Percentiles rank a stretch among this genome's conserved stretches.
Conservation (phyloP, 1,140 invertebrate species). For the Cyclargus thomasi region DNA sequence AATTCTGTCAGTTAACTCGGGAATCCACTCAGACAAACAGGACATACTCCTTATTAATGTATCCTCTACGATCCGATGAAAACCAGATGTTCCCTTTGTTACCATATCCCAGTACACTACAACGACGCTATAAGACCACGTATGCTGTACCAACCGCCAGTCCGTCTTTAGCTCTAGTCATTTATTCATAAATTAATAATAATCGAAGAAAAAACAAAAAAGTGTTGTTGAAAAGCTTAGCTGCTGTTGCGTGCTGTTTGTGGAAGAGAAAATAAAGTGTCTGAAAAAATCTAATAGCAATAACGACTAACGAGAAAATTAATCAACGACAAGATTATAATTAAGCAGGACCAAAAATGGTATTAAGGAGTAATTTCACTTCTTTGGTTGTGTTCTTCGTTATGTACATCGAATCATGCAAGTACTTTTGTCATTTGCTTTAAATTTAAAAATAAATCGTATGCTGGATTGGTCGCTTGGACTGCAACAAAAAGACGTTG, state of each 20-base stretch:
- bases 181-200: not conserved
- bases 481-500: no score
- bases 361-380: not conserved
- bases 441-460: no score
- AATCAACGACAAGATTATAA: not conserved
- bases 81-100: constrained; percentile 53
- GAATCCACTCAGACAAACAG: constrained; percentile 21
- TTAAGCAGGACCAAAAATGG: constrained; percentile 23
- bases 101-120: constrained; percentile 23
- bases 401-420: constrained; percentile 24
- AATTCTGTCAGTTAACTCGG: constrained; percentile 20
- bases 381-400: constrained; percentile 20
- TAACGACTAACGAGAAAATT: not conserved
- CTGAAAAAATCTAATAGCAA: constrained; percentile 19
- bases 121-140: constrained; percentile 39
- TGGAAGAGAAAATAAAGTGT: constrained; percentile 1
- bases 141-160: constrained; percentile 19
- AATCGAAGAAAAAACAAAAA: not conserved
- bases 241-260: no score
- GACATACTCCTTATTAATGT: constrained; percentile 37
- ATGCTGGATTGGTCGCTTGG: no score
- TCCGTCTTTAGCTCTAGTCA: constrained; percentile 19
- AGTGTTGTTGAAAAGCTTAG: not conserved
- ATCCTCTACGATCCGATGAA: constrained; percentile 46
- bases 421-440: constrained; percentile 12